Percentiles rank a stretch among this genome's conserved stretches.
Conservation (phyloP, 2,113 vertebrate species). For the Prionailurus viverrinus region DNA sequence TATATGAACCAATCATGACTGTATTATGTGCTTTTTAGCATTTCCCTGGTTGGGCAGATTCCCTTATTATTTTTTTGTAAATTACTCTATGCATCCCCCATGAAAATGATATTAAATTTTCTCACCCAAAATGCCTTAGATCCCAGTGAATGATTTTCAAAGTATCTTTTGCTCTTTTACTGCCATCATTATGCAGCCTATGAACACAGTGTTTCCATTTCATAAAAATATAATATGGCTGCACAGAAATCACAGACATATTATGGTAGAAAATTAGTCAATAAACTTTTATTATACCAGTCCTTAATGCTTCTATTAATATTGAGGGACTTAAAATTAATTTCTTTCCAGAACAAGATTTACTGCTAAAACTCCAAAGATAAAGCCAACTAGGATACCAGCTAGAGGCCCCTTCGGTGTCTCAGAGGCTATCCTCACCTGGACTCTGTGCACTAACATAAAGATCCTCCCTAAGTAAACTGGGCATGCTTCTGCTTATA, state of each 20-base stretch:
- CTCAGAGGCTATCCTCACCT: not conserved
- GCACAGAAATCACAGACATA: conserved; percentile 76
- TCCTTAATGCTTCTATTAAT: conserved; percentile 83
- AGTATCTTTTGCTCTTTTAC: conserved; percentile 61
- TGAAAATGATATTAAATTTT: conserved; percentile 37
- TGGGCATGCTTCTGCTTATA: not conserved
- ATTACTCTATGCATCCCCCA: not conserved
- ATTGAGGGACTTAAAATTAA: conserved; percentile 78
- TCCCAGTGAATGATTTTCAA: conserved; percentile 65
- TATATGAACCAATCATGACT: not conserved
- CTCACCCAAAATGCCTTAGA: conserved; percentile 51
- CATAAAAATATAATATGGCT: conserved; percentile 75
- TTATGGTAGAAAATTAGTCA: conserved; percentile 83
- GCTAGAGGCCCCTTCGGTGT: not conserved
- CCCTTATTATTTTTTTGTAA: not conserved
- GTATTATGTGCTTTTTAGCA: not conserved
- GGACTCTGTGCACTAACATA: not conserved
- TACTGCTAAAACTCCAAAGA: conserved; percentile 69
- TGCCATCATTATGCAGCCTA: conserved; percentile 31
- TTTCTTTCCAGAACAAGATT: conserved; percentile 77
- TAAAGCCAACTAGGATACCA: not conserved
- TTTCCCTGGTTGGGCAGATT: conserved; percentile 51
- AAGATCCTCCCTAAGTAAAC: not conserved
- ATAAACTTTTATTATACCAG: conserved; percentile 80
- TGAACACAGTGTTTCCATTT: conserved; percentile 68